Conservation (phyloP, 2,113 vertebrate species). For the Cyprinodon tularosa region DNA sequence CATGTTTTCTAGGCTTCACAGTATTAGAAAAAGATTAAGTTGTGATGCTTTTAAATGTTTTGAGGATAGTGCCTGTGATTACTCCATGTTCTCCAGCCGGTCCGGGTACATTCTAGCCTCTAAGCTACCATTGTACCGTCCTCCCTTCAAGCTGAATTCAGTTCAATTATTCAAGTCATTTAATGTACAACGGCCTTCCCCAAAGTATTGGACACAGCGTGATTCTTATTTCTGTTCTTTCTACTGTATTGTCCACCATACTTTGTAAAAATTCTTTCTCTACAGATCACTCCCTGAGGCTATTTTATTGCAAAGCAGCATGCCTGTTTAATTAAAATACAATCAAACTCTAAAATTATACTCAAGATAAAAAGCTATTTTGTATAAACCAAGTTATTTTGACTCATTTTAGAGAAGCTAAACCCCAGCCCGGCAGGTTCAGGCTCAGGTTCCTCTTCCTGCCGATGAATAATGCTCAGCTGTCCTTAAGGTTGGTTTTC, state of each 20-base stretch:
- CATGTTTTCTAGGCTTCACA: background rate
- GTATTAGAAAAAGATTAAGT: background rate
- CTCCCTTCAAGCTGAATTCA: too few relatives aligned
- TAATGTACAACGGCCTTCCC: background rate
- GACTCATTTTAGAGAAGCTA: slow-evolving; percentile 18
- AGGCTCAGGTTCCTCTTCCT: slow-evolving; percentile 24
- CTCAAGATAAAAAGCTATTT: background rate
- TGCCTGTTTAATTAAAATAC: background rate
- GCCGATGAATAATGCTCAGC: background rate
- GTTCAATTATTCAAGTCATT: background rate
- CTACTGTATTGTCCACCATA: background rate
- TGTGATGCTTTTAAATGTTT: too few relatives aligned
- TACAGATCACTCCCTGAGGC: background rate
- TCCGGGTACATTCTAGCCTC: too few relatives aligned
- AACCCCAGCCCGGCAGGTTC: slow-evolving; percentile 4
- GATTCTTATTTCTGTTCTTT: background rate
- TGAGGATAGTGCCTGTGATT: too few relatives aligned
- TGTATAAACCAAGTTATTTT: background rate
- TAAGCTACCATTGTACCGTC: too few relatives aligned
- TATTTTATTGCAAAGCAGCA: background rate
- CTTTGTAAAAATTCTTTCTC: background rate
- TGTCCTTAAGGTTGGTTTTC: background rate
- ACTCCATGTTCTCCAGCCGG: too few relatives aligned
- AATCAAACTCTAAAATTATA: background rate
- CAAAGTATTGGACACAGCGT: background rate